These are phyloP conservation scores for Euspilapteryx auroguttella DNA, from an alignment of 2,888 invertebrate genomes.

Conservation along the genomic window DNA sequence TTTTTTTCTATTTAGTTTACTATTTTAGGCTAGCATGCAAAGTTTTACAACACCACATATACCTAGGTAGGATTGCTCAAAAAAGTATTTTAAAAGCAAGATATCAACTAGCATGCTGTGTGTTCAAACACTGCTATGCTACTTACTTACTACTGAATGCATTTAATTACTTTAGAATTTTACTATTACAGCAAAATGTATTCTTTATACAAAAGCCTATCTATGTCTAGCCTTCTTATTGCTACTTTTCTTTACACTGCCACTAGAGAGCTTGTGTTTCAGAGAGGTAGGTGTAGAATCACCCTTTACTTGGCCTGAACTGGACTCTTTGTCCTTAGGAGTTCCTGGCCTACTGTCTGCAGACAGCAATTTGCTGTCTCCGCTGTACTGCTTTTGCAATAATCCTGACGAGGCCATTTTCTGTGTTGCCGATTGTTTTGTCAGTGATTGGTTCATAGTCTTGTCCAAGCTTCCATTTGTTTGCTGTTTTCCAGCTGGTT, in stretches of 20 bases:
- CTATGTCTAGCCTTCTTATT: conserved; percentile 84
- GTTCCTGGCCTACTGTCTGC: conserved; percentile 50
- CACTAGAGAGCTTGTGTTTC: conserved; percentile 54
- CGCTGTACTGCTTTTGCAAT: conserved; percentile 39
- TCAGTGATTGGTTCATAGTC: conserved; percentile 27
- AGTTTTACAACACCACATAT: too few species aligned
- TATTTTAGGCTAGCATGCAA: too few species aligned
- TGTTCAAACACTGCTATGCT: too few species aligned
- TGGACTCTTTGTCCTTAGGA: conserved; percentile 47
- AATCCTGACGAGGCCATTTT: conserved; percentile 41
- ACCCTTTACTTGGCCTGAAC: conserved; percentile 27
- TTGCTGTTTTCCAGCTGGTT: conserved; percentile 52
- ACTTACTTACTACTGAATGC: too few species aligned
- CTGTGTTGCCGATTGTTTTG: conserved; percentile 38
- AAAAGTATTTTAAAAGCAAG: too few species aligned
- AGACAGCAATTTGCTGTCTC: conserved; percentile 42
- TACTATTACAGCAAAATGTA: too few species aligned
- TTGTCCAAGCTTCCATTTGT: conserved; percentile 48
- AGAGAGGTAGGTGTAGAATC: conserved; percentile 38
- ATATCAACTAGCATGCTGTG: too few species aligned
- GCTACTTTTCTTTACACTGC: conserved; percentile 72
- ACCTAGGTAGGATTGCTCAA: too few species aligned
- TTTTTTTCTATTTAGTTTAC: too few species aligned
- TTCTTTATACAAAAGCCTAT: conserved; percentile 40
- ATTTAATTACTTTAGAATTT: too few species aligned